These are phyloP conservation scores for Xerus rutilus DNA, from an alignment of 2,797 vertebrate genomes.

Conservation along the genomic window DNA sequence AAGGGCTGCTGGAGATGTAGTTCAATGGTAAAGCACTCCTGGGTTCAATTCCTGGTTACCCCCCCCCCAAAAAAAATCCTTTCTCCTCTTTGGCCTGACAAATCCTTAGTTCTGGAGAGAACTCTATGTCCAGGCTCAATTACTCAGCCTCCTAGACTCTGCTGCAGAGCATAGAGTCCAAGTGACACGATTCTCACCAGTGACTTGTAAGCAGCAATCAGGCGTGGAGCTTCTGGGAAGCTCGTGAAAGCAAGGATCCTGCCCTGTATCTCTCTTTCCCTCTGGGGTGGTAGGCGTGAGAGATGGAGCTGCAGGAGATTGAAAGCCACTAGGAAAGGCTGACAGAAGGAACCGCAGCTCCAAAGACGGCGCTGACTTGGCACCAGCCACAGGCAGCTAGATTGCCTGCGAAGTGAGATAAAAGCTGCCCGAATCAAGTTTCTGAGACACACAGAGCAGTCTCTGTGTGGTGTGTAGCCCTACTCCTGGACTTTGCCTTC, in stretches of 20 bases:
- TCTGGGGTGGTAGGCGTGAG: neutral
- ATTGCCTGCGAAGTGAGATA: neutral
- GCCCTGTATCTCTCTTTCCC: neutral
- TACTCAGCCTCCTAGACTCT: neutral
- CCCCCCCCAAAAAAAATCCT: too few species aligned
- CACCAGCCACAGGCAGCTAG: neutral
- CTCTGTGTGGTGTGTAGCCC: fast-evolving
- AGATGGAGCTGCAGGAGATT: neutral
- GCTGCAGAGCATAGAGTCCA: neutral
- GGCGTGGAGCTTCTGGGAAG: neutral
- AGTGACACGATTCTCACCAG: neutral
- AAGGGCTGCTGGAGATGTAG: too few species aligned
- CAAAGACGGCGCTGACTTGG: fast-evolving
- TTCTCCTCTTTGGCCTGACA: neutral
- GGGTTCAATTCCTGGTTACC: too few species aligned
- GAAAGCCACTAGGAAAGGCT: neutral
- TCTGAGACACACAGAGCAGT: neutral
- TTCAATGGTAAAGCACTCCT: too few species aligned
- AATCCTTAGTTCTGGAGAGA: neutral
- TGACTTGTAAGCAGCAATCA: neutral
- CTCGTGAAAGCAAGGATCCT: neutral
- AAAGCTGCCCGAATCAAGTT: neutral
- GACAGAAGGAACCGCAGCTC: neutral
- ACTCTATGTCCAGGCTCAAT: neutral
- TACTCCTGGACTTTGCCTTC: neutral